Evolutionary conservation across 1,140 invertebrate genomes (phyloP).

Genomic region (Panagrolaimus sp.): DNA sequence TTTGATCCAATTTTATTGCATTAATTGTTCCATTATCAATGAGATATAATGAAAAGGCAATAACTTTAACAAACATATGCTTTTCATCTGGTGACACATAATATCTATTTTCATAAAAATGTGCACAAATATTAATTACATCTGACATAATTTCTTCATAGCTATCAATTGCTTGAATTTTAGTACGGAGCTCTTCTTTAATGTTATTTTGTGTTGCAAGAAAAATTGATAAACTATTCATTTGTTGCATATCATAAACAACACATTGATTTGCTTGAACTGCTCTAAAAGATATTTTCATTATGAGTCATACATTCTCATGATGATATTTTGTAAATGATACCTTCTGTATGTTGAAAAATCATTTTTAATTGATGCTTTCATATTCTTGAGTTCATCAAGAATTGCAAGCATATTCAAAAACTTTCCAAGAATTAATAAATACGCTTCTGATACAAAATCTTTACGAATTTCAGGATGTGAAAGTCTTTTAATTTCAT

Average conservation of each 20-base stretch:
- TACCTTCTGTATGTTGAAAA: constrained; percentile 89
- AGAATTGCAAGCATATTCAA: constrained; percentile 99
- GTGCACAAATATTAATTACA: constrained; percentile 92
- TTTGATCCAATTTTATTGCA: constrained; percentile 94
- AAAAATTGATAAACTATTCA: constrained; percentile 99
- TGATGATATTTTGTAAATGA: constrained; percentile 3
- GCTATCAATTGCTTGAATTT: constrained; percentile 71
- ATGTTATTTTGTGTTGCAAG: constrained; percentile 98
- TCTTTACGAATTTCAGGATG: constrained; percentile 94
- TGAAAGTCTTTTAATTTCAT: constrained; percentile 87
- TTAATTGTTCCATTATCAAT: constrained; percentile 90
- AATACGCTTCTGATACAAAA: constrained; percentile 96
- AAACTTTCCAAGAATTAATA: constrained; percentile 95
- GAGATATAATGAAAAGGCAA: constrained; percentile 92
- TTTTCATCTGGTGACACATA: constrained; percentile 94
- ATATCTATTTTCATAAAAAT: constrained; percentile 96
- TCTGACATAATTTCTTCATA: constrained; percentile 93
- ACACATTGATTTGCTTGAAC: constrained; percentile 87
- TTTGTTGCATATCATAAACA: constrained; percentile 68
- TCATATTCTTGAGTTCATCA: constrained; percentile 99
- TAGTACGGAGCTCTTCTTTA: constrained; percentile 85
- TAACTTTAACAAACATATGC: constrained; percentile 98
- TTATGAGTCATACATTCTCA: background rate
- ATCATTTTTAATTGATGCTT: constrained; percentile 98
- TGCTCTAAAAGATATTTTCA: constrained; percentile 68